Conservation (phyloP, 2,113 vertebrate genomes). For the Mirounga angustirostris region DNA sequence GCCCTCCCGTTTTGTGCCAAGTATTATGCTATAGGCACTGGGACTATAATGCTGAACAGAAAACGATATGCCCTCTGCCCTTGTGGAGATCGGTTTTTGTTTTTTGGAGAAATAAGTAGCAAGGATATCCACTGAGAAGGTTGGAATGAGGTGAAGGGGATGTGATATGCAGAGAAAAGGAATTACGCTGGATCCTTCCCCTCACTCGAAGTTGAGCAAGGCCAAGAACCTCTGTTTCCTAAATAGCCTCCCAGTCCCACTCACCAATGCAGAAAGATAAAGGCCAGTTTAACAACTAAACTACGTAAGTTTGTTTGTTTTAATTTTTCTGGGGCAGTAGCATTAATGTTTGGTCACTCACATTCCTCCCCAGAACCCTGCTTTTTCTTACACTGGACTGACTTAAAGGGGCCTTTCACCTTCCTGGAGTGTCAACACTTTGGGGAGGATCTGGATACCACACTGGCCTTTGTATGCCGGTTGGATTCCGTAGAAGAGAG, state of each 20-base stretch:
- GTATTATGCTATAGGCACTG: not conserved
- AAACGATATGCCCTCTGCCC: not conserved
- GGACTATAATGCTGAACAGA: not conserved
- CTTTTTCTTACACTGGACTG: not conserved
- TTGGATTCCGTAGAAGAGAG: not conserved
- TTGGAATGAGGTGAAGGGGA: not conserved
- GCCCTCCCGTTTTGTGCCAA: not conserved
- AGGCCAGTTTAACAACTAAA: not conserved
- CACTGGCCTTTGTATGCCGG: not conserved
- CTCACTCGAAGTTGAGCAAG: not conserved
- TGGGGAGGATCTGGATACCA: not conserved
- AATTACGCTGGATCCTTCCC: not conserved
- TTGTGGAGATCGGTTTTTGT: not conserved
- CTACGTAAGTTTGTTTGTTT: not conserved
- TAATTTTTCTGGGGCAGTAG: not conserved
- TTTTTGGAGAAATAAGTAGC: not conserved
- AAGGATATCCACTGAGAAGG: not conserved
- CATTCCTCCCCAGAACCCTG: not conserved
- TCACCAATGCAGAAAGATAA: not conserved
- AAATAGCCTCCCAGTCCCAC: not conserved
- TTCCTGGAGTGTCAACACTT: not conserved
- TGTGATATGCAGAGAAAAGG: not conserved
- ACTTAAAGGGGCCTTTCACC: too few species aligned
- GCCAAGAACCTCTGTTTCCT: not conserved
- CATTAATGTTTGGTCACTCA: not conserved